phyloP scores from a whole-genome alignment of 2,113 vertebrate genomes.

The Siniperca knerii region DNA sequence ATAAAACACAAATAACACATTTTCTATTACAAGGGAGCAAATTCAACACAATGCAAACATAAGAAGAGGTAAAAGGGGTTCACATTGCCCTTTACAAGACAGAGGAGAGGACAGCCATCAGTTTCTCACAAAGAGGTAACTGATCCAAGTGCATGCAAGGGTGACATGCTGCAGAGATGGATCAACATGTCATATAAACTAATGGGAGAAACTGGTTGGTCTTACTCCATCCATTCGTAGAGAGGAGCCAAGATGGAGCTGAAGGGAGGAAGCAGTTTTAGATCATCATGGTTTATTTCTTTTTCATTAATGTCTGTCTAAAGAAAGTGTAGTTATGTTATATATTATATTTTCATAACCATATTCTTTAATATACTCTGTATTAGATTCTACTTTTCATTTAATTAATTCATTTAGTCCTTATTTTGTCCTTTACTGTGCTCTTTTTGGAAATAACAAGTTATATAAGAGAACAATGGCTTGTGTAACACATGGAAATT shows the following conservation, averaged over 20 bases:
- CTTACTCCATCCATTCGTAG: conserved; percentile 72
- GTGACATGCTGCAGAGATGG: conserved; percentile 54
- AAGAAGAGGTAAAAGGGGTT: not conserved
- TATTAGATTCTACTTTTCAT: no score
- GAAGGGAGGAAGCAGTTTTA: conserved; percentile 46
- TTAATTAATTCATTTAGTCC: no score
- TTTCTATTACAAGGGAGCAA: not conserved
- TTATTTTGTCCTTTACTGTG: no score
- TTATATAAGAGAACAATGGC: no score
- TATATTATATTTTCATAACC: no score
- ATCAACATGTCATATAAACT: conserved; percentile 2
- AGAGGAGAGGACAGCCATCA: conserved; percentile 3
- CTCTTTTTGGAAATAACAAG: no score
- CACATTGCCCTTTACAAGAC: not conserved
- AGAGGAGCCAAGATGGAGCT: conserved; percentile 62
- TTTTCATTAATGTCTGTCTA: not conserved
- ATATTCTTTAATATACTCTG: no score
- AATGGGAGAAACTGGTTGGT: conserved; percentile 32
- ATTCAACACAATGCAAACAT: not conserved
- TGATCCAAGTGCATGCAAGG: conserved; percentile 52
- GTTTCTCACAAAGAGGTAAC: not conserved
- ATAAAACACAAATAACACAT: not conserved
- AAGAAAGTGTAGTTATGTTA: not conserved
- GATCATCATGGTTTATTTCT: not conserved
- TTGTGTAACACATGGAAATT: no score